Base-by-base conservation (phyloP, 2,113 vertebrate species). In the Callorhinus ursinus region DNA sequence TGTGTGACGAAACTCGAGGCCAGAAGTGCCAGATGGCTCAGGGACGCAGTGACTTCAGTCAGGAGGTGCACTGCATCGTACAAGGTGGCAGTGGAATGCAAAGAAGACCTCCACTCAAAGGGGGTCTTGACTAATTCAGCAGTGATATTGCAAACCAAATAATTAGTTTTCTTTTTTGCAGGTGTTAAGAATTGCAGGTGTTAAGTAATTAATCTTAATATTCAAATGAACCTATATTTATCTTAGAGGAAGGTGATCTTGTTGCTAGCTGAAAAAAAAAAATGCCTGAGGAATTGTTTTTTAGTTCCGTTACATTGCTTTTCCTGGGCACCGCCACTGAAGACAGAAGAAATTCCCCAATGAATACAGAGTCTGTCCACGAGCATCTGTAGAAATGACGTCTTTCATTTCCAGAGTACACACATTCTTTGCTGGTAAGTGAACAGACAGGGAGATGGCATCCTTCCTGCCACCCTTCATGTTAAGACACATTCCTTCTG, bases 401-500 rank as follows among this genome's bases (percentile, higher is more conserved):
- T 88, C 33, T 86, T 82, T 88, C 72, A 49, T 88, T 87, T 33
- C 61, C 79, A 90, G n/a, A 92, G 65, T 0, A 14, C 19, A 46
- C 1, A 5, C 22, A 61, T 93, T 88, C 16, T 90, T 92, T 53
- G 4, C 39, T 59, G 46, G 57, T 92, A 57, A 67, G 65, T 28
- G 28, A 39, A 72, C 26, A 76, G 61, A 26, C 42, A 15, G 53
- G 46, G 19, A 79, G 77, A 16, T 49, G 76, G 19, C 19, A 21
- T 88, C 57, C 18, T 86, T 49, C 51, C 72, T 53, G 57, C 39
- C 55, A 53, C 7, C 7, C 15, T 42, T 80, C 28, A 59, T 8
- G 4, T 71, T 59, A 55, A 86, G 55, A 90, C 39, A 42, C 65
- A 76, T 96, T 89, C 88, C 42, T 84, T 92, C n/a, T 49, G 24